Base-by-base conservation (phyloP, 92 coral and sea anemone species). In the Muricea muricata region DNA sequence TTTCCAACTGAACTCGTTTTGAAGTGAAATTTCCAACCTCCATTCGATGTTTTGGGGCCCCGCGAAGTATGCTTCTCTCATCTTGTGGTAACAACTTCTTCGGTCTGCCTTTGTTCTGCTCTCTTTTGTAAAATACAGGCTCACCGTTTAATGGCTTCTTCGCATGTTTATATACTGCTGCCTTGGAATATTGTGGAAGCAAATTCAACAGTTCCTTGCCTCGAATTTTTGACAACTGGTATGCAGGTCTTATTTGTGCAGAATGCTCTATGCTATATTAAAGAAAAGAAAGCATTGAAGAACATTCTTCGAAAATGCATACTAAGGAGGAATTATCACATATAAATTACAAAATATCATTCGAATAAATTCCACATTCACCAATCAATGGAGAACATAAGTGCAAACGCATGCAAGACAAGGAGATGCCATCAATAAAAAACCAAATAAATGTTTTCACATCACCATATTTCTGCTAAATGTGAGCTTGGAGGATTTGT, bases 141-240 rank as follows among this genome's bases (percentile, higher is more conserved):
- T 65, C 72, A 33, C 72, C 72, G 28, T 65, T 65, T 65, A 33
- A 8, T 21, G 61, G 61, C 41, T 65, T 69, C 52, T 69, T 9
- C 7, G 29, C 34, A 13, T 69, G 75, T 48, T 69, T 69, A 69
- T 69, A 69, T 69, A 69, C 35, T 69, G 75, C 75, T 7, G 75
- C 75, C 21, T 69, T 69, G 21, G 75, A 69, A 69, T 69, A 69
- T 23, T 69, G 75, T 0, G 75, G 75, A 69, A 69, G 35, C 75
- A 69, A 32, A 32, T 69, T 31, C 21, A 69, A 33, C 0, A 69
- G 75, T 31, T 69, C 30, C 41, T 1, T 34, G 5, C 75, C 75
- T 30, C 47, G 20, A 34, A 69, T 69, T 32, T 31, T 9, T 31
- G 75, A 69, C 29, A 69, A 31, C 21, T 69, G 75, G n/a, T 69